A percentile compares a stretch with the other conserved stretches of the same genome.
Conservation (phyloP, 1,140 invertebrate genomes). For the Drosophila busckii region DNA sequence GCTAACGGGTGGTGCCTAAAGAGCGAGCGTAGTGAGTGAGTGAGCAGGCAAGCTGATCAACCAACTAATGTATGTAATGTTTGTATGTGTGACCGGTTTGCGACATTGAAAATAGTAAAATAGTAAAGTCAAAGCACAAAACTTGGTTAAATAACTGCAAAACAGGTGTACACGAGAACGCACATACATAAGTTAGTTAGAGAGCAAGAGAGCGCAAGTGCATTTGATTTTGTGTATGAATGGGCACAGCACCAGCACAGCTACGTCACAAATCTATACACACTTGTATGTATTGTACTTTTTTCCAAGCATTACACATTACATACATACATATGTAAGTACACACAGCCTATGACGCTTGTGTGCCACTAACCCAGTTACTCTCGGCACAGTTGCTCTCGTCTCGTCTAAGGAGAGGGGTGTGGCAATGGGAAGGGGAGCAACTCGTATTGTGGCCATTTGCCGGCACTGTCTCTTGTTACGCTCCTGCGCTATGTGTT, state of each 20-base stretch:
- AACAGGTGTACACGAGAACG: constrained; percentile 69
- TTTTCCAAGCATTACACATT: too few species aligned
- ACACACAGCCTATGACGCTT: constrained; percentile 22
- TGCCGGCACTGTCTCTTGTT: constrained; percentile 26
- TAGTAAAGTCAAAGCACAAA: constrained; percentile 54
- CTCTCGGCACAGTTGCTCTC: constrained; percentile 9
- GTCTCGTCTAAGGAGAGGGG: neutral
- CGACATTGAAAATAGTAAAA: constrained; percentile 52
- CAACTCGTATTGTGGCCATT: neutral
- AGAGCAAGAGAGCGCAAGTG: too few species aligned
- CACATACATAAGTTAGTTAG: too few species aligned
- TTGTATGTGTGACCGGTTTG: constrained; percentile 25
- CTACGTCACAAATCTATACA: neutral
- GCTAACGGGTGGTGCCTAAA: constrained; percentile 28
- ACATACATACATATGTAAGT: constrained; percentile 30
- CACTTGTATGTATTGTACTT: neutral
- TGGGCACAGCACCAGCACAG: too few species aligned
- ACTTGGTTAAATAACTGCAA: constrained; percentile 63
- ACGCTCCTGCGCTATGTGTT: neutral
- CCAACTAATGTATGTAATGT: neutral
- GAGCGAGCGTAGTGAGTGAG: constrained; percentile 26
- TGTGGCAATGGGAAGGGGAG: neutral
- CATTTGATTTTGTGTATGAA: constrained; percentile 3
- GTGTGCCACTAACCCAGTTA: constrained; percentile 61
- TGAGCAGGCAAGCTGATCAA: constrained; percentile 17